These are phyloP conservation scores for Timema cristinae DNA, from an alignment of 2,888 invertebrate species.

Conservation along the genomic window DNA sequence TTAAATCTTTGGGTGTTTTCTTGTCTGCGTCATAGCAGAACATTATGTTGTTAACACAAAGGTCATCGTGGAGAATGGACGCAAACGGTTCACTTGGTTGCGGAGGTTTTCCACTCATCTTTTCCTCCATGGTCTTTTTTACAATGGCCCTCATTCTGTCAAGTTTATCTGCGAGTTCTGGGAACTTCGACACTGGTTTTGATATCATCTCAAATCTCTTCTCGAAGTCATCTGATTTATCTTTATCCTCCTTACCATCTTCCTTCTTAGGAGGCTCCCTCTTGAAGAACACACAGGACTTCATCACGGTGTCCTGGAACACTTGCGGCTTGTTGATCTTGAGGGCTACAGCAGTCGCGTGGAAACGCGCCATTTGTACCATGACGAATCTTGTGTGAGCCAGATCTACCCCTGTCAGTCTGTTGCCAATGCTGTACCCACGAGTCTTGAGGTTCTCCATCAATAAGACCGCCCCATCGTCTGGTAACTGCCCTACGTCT, in stretches of 20 bases:
- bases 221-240: background rate
- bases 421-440: slow-evolving; percentile 35
- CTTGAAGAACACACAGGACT: slow-evolving; percentile 24
- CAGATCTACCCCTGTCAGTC: slow-evolving; percentile 51
- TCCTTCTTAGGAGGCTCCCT: background rate
- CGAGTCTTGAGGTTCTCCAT: background rate
- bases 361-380: slow-evolving; percentile 52
- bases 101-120: background rate
- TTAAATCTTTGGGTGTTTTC: slow-evolving; percentile 46
- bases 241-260: no score
- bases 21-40: slow-evolving; percentile 44
- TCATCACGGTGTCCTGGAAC: slow-evolving; percentile 43
- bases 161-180: background rate
- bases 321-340: slow-evolving; percentile 47
- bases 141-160: background rate
- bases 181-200: background rate
- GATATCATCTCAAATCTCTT: background rate
- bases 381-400: slow-evolving; percentile 48
- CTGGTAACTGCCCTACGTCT: background rate
- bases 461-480: background rate
- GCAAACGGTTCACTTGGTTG: slow-evolving; percentile 46
- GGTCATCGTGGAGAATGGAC: slow-evolving; percentile 54
- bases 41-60: slow-evolving; percentile 61
- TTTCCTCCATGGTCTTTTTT: background rate
- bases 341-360: slow-evolving; percentile 55